Percentiles rank a stretch among this genome's conserved stretches.
Evolutionary conservation across 2,797 vertebrate genomes (phyloP).

Genomic region (Mastacembelus armatus): DNA sequence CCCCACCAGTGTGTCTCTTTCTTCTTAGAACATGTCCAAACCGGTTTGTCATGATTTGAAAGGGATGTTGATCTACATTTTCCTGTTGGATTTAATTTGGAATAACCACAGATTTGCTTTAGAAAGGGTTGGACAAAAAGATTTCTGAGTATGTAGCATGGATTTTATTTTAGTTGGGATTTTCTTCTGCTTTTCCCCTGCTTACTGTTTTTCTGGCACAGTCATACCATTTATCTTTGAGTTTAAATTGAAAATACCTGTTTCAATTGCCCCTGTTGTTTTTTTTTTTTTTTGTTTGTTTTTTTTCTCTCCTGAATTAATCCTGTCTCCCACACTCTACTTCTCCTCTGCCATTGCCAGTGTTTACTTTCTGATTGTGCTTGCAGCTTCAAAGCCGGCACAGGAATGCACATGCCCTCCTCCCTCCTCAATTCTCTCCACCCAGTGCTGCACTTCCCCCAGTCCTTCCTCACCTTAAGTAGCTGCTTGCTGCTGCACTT

Average conservation of each 20-base stretch:
- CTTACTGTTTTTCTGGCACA: constrained; percentile 35
- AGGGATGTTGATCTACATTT: constrained; percentile 29
- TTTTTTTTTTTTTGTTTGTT: no score
- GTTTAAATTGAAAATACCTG: constrained; percentile 40
- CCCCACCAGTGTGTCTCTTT: not conserved
- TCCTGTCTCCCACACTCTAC: constrained; percentile 38
- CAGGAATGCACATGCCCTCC: constrained; percentile 68
- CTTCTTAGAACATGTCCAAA: constrained; percentile 22
- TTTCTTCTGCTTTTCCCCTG: constrained; percentile 26
- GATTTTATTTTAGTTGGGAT: constrained; percentile 24
- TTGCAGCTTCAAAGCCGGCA: constrained; percentile 78
- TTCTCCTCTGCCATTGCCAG: constrained; percentile 55
- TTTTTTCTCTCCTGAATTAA: constrained; percentile 43
- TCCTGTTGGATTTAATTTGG: constrained; percentile 12
- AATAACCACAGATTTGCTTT: constrained; percentile 35
- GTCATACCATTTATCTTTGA: constrained; percentile 52
- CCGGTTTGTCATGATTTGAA: constrained; percentile 17
- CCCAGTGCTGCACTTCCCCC: constrained; percentile 69
- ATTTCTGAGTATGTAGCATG: constrained; percentile 11
- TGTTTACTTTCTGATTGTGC: constrained; percentile 72
- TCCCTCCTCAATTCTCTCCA: constrained; percentile 51
- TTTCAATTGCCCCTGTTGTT: constrained; percentile 40
- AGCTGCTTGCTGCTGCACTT: constrained; percentile 60
- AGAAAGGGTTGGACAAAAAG: constrained; percentile 9
- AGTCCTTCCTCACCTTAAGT: constrained; percentile 69